A percentile compares a stretch with the other conserved stretches of the same genome.
phyloP scores from a whole-genome alignment of 2,797 vertebrate species.

The Oreonectes daqikongensis region DNA sequence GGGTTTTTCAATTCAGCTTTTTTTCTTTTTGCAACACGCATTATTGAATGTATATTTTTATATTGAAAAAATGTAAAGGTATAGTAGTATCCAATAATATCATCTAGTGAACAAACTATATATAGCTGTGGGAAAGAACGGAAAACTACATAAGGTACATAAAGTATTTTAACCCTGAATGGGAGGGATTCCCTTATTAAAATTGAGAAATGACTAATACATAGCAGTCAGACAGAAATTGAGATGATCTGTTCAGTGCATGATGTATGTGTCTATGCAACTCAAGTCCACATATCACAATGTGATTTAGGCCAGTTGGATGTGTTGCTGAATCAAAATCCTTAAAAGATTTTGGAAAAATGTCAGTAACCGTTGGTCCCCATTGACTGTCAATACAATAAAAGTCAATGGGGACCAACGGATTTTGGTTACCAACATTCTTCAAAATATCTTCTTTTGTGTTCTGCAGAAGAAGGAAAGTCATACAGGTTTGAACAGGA shows the following conservation, averaged over 20 bases:
- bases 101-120: too few species aligned
- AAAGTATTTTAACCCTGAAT: too few species aligned
- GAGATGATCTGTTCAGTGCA: constrained; percentile 16
- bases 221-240: constrained; percentile 12
- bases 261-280: constrained; percentile 33
- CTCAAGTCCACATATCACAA: constrained; percentile 6
- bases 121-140: too few species aligned
- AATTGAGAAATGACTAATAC: constrained; percentile 3
- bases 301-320: constrained; percentile 28
- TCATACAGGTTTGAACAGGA: too few species aligned
- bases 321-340: neutral
- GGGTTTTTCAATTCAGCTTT: neutral
- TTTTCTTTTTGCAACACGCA: neutral
- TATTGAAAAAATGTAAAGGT: neutral
- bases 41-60: neutral
- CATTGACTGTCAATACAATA: too few species aligned
- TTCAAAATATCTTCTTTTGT: too few species aligned
- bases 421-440: too few species aligned
- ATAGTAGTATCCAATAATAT: neutral
- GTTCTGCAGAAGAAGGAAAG: too few species aligned
- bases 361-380: too few species aligned
- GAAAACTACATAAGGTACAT: too few species aligned
- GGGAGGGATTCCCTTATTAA: neutral
- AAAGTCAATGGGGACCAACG: too few species aligned
- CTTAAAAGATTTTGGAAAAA: too few species aligned